Percentiles rank a stretch among this genome's conserved stretches.
These are phyloP conservation scores for Phasianus colchicus DNA, from an alignment of 2,113 vertebrate species.

Conservation along the genomic window DNA sequence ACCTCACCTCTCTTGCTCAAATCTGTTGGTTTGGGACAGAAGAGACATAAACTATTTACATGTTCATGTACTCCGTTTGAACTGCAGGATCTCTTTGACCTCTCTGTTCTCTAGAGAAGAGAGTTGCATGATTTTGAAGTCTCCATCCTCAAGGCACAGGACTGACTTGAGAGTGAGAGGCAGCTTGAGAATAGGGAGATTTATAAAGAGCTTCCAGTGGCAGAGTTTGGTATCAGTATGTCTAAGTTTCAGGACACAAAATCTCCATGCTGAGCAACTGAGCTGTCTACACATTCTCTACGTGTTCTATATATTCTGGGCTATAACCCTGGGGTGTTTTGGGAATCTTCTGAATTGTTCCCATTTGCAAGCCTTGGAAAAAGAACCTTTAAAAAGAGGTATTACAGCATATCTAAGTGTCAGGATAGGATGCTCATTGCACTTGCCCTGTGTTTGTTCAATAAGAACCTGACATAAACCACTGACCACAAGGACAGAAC, in stretches of 20 bases:
- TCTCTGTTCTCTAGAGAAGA: not conserved
- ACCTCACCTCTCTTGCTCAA: not conserved
- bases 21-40: rapidly evolving
- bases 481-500: not conserved
- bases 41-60: not conserved
- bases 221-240: not conserved
- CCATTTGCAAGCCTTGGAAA: not conserved
- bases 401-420: not conserved
- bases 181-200: not conserved
- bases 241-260: not conserved
- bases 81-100: not conserved
- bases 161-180: not conserved
- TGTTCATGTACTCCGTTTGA: not conserved
- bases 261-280: not conserved
- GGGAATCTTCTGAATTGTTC: not conserved
- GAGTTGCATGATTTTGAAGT: not conserved
- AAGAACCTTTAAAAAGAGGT: not conserved
- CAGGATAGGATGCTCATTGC: not conserved
- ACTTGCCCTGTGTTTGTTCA: not conserved
- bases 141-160: not conserved
- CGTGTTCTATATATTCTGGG: not conserved
- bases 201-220: not conserved
- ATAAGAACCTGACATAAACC: not conserved
- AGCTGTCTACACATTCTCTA: not conserved
- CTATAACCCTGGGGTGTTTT: not conserved